Evolutionary conservation across 2,888 invertebrate genomes (phyloP), one percentile per base, ranked within the genome.

Genomic region (Lingula anatina): DNA sequence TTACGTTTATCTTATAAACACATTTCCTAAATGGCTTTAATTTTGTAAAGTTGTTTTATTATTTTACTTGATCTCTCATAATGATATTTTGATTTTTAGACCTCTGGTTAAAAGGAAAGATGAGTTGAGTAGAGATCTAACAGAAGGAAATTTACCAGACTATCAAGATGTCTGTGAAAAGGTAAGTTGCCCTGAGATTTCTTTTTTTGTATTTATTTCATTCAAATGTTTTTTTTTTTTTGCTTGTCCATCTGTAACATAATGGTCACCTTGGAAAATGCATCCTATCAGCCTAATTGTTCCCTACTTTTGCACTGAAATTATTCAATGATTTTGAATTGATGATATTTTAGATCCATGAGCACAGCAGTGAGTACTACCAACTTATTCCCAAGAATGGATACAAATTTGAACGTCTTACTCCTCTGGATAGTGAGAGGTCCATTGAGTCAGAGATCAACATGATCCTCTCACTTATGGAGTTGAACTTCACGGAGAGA

Each of bases 301-400:
- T n/a, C n/a, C n/a, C n/a, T n/a, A n/a, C n/a, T n/a, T n/a, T n/a
- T n/a, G n/a, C n/a, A n/a, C n/a, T n/a, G n/a, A n/a, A n/a, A n/a
- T n/a, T n/a, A n/a, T n/a, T n/a, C n/a, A n/a, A n/a, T n/a, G n/a
- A n/a, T n/a, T n/a, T n/a, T n/a, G n/a, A n/a, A n/a, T n/a, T n/a
- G n/a, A n/a, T n/a, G n/a, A n/a, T n/a, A n/a, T n/a, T n/a, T n/a
- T n/a, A 77, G 68, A 71, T 80, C 50, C 66, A 71, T 9, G 68
- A 74, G 35, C 60, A 79, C 42, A 77, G 79, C 43, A 79, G 78
- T 62, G 76, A 79, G 50, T 81, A 79, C 64, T 81, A 78, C 64
- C 68, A 76, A 44, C 59, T 78, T 31, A 67, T 81, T 31, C 81
- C 81, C 20, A 61, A 67, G 35, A 67, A 71, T 31, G 79, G 79